phyloP scores from a whole-genome alignment of 2,797 vertebrate species.

The Forpus xanthops region DNA sequence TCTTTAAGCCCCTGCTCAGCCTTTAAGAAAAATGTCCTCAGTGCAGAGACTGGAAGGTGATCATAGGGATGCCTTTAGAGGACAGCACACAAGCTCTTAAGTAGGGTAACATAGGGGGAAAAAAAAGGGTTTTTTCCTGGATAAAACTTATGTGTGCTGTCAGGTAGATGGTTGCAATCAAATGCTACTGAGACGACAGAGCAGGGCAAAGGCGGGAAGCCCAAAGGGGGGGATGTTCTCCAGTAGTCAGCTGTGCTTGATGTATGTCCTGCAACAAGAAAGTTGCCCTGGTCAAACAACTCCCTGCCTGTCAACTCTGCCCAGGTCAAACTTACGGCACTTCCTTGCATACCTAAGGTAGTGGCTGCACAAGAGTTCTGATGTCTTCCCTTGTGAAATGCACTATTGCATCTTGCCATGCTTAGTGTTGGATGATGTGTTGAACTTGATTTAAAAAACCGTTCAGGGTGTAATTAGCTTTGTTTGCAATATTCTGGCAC shows the following conservation, averaged over 20 bases:
- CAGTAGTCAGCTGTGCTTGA: not conserved
- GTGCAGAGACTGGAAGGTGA: not conserved
- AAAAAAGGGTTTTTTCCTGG: not conserved
- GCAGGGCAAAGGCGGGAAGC: not conserved
- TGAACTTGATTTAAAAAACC: not conserved
- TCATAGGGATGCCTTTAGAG: not conserved
- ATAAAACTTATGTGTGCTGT: not conserved
- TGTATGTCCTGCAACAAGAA: not conserved
- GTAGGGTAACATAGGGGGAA: not conserved
- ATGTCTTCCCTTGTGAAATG: not conserved
- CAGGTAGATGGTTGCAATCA: not conserved
- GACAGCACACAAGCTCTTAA: not conserved
- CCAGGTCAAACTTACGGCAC: accelerated
- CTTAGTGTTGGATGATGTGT: not conserved
- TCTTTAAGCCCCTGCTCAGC: not conserved
- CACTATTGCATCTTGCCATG: not conserved
- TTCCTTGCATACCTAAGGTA: not conserved
- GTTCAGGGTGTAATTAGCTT: not conserved
- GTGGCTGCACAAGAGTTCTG: not conserved
- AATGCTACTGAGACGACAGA: not conserved
- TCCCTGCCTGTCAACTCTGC: not conserved
- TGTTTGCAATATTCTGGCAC: not conserved
- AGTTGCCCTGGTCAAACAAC: not conserved
- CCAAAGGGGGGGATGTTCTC: not conserved
- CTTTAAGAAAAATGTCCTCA: not conserved